Evolutionary conservation across 1,140 invertebrate genomes (phyloP).

Genomic region (Aphelenchoides avenae): DNA sequence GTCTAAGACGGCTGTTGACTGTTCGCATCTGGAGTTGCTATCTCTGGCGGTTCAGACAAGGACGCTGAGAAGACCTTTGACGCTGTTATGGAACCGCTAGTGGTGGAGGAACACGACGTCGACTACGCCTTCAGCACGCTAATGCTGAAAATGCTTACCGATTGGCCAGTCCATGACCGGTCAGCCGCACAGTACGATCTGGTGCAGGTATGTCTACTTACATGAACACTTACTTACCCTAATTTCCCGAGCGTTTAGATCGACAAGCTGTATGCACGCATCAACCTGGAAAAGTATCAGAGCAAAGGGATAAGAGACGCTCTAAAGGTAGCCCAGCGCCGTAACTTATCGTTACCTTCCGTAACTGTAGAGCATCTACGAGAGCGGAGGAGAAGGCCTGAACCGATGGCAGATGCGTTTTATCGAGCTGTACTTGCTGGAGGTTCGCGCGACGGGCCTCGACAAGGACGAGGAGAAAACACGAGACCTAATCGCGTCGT

Average conservation of each 20-base stretch:
- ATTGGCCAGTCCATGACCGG: slow-evolving; percentile 52
- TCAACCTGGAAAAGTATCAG: slow-evolving; percentile 45
- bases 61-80: slow-evolving; percentile 37
- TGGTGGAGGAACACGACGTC: slow-evolving; percentile 54
- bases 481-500: slow-evolving; percentile 41
- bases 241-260: slow-evolving; percentile 24
- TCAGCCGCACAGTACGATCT: slow-evolving; percentile 46
- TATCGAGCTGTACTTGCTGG: slow-evolving; percentile 48
- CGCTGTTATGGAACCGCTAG: slow-evolving; percentile 47
- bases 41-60: slow-evolving; percentile 26
- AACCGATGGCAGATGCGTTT: slow-evolving; percentile 47
- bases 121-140: slow-evolving; percentile 55
- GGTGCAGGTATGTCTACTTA: slow-evolving; percentile 36
- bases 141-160: slow-evolving; percentile 56
- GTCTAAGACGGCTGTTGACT: no score
- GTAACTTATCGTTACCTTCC: neutral
- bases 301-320: slow-evolving; percentile 36
- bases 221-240: slow-evolving; percentile 1
- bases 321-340: slow-evolving; percentile 36
- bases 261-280: slow-evolving; percentile 46
- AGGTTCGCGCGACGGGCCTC: slow-evolving; percentile 44
- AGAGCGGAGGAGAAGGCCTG: slow-evolving; percentile 32
- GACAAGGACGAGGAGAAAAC: slow-evolving; percentile 49
- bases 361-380: slow-evolving; percentile 33
- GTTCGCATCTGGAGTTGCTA: no score